Percentiles rank a stretch among this genome's conserved stretches.
phyloP scores from a whole-genome alignment of 2,113 vertebrate species.

The Oreocharis arfaki region DNA sequence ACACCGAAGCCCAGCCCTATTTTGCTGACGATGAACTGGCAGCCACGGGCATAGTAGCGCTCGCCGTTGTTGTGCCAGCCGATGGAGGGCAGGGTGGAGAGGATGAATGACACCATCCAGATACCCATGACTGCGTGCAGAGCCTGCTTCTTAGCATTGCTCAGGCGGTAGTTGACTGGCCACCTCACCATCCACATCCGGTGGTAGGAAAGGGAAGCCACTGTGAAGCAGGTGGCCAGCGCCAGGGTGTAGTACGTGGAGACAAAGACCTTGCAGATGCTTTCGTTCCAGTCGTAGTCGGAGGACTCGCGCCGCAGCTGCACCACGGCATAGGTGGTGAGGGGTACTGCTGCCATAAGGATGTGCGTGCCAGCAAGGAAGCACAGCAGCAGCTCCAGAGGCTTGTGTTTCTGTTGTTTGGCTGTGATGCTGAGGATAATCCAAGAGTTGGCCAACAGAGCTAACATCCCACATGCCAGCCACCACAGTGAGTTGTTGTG shows the following conservation, averaged over 20 bases:
- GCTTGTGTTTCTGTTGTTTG: slow-evolving; percentile 82
- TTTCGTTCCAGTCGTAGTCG: slow-evolving; percentile 80
- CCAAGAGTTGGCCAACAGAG: slow-evolving; percentile 80
- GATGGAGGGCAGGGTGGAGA: slow-evolving; percentile 80
- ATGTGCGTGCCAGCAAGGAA: slow-evolving; percentile 80
- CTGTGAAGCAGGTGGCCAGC: slow-evolving; percentile 79
- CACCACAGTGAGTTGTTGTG: slow-evolving; percentile 79
- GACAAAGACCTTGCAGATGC: slow-evolving; percentile 83
- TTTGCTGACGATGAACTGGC: slow-evolving; percentile 83
- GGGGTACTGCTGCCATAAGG: slow-evolving; percentile 80
- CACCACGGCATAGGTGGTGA: slow-evolving; percentile 78
- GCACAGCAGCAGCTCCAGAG: slow-evolving; percentile 77
- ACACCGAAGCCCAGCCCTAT: slow-evolving; percentile 80
- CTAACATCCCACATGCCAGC: slow-evolving; percentile 80
- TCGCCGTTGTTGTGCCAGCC: slow-evolving; percentile 83
- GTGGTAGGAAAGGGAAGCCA: slow-evolving; percentile 81
- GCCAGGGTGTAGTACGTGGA: slow-evolving; percentile 82
- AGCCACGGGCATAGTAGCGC: slow-evolving; percentile 77
- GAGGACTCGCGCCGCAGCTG: slow-evolving; percentile 78
- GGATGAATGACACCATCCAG: slow-evolving; percentile 83
- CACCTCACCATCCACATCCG: slow-evolving; percentile 85
- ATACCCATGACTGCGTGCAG: slow-evolving; percentile 79
- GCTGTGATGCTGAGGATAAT: slow-evolving; percentile 82
- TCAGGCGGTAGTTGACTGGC: slow-evolving; percentile 81
- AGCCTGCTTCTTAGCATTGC: slow-evolving; percentile 82